Evolutionary conservation across 2,888 invertebrate genomes (phyloP).

Genomic region (Heliconius sara): DNA sequence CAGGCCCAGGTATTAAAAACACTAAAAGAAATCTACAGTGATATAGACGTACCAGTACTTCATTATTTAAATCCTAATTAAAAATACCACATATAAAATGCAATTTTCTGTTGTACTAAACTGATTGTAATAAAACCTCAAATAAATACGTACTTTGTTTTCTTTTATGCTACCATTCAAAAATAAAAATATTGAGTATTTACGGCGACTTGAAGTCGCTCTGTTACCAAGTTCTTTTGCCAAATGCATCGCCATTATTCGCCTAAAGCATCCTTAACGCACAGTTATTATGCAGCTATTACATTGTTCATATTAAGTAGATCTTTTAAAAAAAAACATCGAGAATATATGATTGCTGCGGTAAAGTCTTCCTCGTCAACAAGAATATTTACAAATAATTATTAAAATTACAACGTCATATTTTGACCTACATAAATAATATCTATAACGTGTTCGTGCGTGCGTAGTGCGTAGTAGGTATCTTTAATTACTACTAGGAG

Average conservation of each 20-base stretch:
- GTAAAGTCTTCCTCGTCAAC: not conserved
- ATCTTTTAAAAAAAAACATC: not conserved
- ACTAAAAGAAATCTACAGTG: constrained; percentile 78
- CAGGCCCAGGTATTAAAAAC: constrained; percentile 87
- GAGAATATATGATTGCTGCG: not conserved
- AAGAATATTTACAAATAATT: not conserved
- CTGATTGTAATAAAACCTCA: constrained; percentile 11
- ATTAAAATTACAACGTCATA: not conserved
- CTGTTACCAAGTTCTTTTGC: constrained; percentile 59
- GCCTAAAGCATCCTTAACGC: constrained; percentile 61
- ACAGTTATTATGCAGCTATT: constrained; percentile 50
- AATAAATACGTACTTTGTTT: constrained; percentile 16
- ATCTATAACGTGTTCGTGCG: not conserved
- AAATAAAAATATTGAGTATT: constrained; percentile 21
- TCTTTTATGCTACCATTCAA: not conserved
- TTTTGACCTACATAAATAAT: not conserved
- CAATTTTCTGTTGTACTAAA: not conserved
- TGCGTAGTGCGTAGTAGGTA: not conserved
- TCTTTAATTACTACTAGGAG: constrained; percentile 47
- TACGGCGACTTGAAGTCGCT: constrained; percentile 54
- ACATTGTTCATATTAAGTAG: constrained; percentile 2
- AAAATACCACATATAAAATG: constrained; percentile 7
- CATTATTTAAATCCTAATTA: constrained; percentile 69
- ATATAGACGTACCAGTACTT: constrained; percentile 77
- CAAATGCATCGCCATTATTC: constrained; percentile 68